Percentiles rank a stretch among this genome's conserved stretches.
Evolutionary conservation across 2,113 vertebrate species (phyloP).

Genomic region (Okapia johnstoni): DNA sequence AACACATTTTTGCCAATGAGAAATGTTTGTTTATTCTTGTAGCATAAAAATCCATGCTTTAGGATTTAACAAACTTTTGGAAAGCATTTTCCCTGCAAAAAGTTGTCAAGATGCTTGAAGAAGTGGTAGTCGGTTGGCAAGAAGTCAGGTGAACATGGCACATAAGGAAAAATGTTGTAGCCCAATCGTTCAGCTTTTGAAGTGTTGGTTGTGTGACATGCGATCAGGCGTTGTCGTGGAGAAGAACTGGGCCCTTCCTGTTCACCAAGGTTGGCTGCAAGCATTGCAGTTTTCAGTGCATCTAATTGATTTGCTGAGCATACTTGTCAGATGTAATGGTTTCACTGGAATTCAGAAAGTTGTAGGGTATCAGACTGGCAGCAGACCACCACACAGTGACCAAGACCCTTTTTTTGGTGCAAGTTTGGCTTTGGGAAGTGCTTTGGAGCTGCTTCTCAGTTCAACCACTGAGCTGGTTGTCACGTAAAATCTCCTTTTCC

Average conservation of each 20-base stretch:
- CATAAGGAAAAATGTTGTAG: neutral
- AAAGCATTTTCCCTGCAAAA: neutral
- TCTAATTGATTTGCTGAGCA: neutral
- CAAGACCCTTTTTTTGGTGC: neutral
- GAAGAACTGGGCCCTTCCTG: neutral
- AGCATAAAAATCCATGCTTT: neutral
- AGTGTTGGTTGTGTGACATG: neutral
- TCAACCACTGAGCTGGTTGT: neutral
- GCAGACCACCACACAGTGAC: neutral
- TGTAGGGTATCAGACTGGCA: neutral
- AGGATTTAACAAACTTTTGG: neutral
- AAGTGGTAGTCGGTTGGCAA: neutral
- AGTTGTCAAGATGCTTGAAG: neutral
- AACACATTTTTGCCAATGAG: neutral
- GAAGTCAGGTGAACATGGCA: neutral
- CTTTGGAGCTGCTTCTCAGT: neutral
- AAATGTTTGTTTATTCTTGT: neutral
- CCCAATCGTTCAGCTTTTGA: neutral
- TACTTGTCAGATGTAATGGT: neutral
- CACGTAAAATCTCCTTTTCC: neutral
- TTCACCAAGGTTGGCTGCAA: neutral
- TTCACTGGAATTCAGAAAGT: neutral
- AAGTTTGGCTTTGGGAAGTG: neutral
- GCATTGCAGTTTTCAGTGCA: neutral
- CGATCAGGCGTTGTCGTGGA: accelerated